phyloP scores from a whole-genome alignment of 2,113 vertebrate genomes.

The Melanostigma gelatinosum region DNA sequence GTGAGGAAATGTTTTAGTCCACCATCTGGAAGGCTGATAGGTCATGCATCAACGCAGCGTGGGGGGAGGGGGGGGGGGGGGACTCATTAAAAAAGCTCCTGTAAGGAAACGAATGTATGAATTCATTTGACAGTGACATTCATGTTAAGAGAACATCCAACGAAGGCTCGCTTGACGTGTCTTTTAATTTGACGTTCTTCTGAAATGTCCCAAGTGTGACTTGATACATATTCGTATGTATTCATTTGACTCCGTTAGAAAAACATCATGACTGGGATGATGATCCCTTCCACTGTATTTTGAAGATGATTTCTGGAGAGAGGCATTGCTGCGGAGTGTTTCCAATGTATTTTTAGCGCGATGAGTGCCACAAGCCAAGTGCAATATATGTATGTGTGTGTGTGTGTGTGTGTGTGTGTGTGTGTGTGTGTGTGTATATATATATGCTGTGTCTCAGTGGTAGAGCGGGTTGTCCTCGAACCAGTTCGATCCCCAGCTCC shows the following conservation, averaged over 20 bases:
- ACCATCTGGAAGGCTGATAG: conserved; percentile 56
- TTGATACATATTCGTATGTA: neutral
- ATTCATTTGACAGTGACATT: conserved; percentile 16
- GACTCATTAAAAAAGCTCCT: conserved; percentile 20
- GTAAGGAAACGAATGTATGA: neutral
- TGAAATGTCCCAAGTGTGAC: neutral
- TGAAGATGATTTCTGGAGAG: too few relatives aligned
- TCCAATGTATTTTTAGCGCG: too few relatives aligned
- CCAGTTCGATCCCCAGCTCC: too few relatives aligned
- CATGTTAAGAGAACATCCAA: neutral
- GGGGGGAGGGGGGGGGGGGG: neutral
- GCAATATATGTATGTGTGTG: too few relatives aligned
- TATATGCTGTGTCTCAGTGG: too few relatives aligned
- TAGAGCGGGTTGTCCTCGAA: too few relatives aligned
- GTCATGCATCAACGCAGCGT: conserved; percentile 30
- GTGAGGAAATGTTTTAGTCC: conserved; percentile 34
- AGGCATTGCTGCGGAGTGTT: too few relatives aligned
- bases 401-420: too few relatives aligned
- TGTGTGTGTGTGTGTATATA: too few relatives aligned
- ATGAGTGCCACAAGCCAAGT: too few relatives aligned
- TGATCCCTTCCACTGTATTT: too few relatives aligned
- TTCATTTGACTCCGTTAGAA: neutral
- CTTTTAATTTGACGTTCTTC: neutral
- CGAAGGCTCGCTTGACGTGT: neutral
- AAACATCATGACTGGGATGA: too few relatives aligned